Evolutionary conservation across 2,797 vertebrate species (phyloP), one percentile per base, ranked within the genome.

Genomic region (Prunella strophiata): DNA sequence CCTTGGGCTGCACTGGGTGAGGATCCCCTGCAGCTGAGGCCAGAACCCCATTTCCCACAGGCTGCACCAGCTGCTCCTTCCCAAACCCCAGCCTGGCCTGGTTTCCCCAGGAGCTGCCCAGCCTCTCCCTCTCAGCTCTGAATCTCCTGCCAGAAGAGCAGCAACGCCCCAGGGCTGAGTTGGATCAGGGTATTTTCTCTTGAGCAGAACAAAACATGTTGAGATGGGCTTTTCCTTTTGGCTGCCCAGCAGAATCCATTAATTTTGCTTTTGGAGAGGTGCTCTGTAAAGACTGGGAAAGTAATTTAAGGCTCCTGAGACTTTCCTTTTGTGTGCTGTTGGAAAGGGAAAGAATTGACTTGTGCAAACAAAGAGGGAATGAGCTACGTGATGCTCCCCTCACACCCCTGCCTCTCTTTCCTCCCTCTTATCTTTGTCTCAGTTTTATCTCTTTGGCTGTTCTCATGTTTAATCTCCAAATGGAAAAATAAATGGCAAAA

Each of bases 181-280:
- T 68, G 66, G 73, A 22, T 50, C 38, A 8, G 43, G 7, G 12
- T 1, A 2, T 50, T 88, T 95, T 85, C 50, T 66, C 45, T 71
- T 10, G 47, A 58, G 63, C 58, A 51, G 66, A 87, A 80, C 48
- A 73, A 77, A 91, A 76, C 34, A 45, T 2, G 17, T 94, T n/a
- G 36, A 72, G 93, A 63, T 71, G 43, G 11, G 62, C 74, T 94
- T 92, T 94, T 92, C 79, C 89, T 88, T 85, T 47, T 15, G 63
- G 50, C 61, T 78, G 72, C 92, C 75, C 90, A 62, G 52, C 62
- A 13, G 52, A 84, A 81, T 85, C 71, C 29, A 74, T 91, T 85
- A 85, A 87, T 92, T 93, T 72, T 51, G 23, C 89, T 91, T 81
- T 93, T 68, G 93, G 86, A 96, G 85, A 83, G 63, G 57, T 34